These are phyloP conservation scores for Phrynocephalus guinanensis DNA, from an alignment of 2,797 vertebrate genomes.

Conservation along the genomic window DNA sequence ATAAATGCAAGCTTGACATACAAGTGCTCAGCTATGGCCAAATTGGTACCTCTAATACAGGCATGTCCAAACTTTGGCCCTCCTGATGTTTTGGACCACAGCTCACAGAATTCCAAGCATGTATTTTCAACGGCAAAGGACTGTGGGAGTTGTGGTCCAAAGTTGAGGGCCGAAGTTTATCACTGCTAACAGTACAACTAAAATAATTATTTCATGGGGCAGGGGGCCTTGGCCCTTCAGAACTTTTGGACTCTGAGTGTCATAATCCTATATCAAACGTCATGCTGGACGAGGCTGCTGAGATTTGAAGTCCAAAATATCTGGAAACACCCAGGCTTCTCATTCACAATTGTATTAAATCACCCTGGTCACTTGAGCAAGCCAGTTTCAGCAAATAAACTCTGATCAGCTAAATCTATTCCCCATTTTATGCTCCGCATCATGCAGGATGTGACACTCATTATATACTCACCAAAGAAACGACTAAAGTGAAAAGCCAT, in stretches of 20 bases:
- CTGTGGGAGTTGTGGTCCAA: too few species aligned
- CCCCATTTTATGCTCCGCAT: not conserved
- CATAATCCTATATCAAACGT: not conserved
- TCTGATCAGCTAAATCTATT: not conserved
- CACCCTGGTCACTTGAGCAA: not conserved
- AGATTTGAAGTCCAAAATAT: too few species aligned
- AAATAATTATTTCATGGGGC: not conserved
- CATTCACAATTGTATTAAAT: not conserved
- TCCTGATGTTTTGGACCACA: too few species aligned
- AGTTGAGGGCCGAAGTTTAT: not conserved
- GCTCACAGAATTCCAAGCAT: too few species aligned
- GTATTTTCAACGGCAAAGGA: too few species aligned
- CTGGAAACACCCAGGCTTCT: not conserved
- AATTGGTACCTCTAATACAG: too few species aligned
- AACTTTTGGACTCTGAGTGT: not conserved
- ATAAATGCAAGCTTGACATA: not conserved
- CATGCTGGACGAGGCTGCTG: not conserved
- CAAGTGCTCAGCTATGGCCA: too few species aligned
- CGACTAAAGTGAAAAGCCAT: slow-evolving; percentile 95
- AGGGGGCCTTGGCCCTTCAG: not conserved
- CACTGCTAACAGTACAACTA: not conserved
- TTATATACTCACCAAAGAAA: slow-evolving; percentile 90
- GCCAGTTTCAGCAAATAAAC: not conserved
- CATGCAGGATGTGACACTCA: not conserved
- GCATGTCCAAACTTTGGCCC: too few species aligned